Conservation (phyloP, 1,140 invertebrate species). For the Proales similis region DNA sequence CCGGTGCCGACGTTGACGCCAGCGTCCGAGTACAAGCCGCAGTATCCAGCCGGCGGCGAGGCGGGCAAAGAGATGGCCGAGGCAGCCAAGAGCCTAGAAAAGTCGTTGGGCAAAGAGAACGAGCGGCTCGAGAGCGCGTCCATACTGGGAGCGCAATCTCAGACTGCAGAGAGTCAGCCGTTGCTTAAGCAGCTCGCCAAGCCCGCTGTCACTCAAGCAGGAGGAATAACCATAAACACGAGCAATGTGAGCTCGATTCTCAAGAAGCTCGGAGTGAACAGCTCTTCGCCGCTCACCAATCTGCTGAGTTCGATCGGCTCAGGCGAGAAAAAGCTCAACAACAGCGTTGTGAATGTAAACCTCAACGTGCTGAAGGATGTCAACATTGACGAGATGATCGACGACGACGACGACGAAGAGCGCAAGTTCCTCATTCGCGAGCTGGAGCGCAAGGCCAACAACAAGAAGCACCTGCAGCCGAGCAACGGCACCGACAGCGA, state of each 20-base stretch:
- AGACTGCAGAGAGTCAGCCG: too few species aligned
- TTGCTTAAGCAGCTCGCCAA: too few species aligned
- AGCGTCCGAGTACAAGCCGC: too few species aligned
- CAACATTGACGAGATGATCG: slow-evolving; percentile 35
- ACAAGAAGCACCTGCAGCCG: not conserved
- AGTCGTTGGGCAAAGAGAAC: too few species aligned
- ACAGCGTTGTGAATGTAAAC: slow-evolving; percentile 35
- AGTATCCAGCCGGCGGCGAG: too few species aligned
- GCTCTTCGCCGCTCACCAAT: slow-evolving; percentile 11
- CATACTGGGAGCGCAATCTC: too few species aligned
- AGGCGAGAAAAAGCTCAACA: slow-evolving; percentile 18
- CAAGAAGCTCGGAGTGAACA: slow-evolving; percentile 21
- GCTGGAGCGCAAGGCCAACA: slow-evolving; percentile 25
- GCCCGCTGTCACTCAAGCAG: too few species aligned
- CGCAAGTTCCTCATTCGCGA: slow-evolving; percentile 28
- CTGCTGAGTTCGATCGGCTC: slow-evolving; percentile 11
- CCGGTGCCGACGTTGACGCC: slow-evolving; percentile 30
- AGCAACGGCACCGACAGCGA: slow-evolving; percentile 5
- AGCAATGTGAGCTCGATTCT: slow-evolving; percentile 32
- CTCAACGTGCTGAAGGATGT: slow-evolving; percentile 35
- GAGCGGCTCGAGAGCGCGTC: too few species aligned
- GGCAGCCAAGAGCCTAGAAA: too few species aligned
- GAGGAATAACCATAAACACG: slow-evolving; percentile 15
- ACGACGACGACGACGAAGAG: slow-evolving; percentile 33
- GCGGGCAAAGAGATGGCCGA: too few species aligned